Percentiles rank a stretch among this genome's conserved stretches.
phyloP scores from a whole-genome alignment of 2,797 vertebrate species.

The Coccyzus lansbergi region DNA sequence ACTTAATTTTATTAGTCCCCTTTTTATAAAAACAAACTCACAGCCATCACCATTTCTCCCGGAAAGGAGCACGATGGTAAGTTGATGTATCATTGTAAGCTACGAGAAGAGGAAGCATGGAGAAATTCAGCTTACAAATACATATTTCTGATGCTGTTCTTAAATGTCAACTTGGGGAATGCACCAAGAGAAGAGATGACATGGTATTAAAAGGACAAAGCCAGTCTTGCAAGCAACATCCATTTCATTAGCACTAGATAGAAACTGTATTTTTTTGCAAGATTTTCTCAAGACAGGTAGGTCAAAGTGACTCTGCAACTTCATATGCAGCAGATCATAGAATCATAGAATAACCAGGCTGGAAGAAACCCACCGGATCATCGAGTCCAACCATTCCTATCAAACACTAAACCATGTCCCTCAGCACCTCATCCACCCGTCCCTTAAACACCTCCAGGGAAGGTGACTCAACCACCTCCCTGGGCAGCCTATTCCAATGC shows the following conservation, averaged over 20 bases:
- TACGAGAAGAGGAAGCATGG: background rate
- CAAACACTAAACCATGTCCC: no score
- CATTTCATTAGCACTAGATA: background rate
- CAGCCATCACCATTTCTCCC: background rate
- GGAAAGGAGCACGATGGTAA: background rate
- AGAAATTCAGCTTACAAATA: background rate
- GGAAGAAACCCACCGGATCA: no score
- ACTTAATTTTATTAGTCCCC: slow-evolving; percentile 47
- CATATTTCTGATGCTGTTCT: background rate
- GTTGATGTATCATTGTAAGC: background rate
- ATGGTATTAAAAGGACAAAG: background rate
- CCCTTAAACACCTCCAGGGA: no score
- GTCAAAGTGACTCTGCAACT: background rate
- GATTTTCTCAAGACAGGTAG: background rate
- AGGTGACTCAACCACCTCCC: no score
- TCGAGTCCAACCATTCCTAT: no score
- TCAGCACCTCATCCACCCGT: no score
- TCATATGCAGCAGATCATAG: background rate
- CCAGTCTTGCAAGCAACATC: background rate
- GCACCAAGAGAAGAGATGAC: background rate
- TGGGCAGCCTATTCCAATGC: no score
- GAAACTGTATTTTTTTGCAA: background rate
- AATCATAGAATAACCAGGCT: no score
- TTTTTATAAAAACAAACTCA: background rate
- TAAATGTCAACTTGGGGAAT: background rate